These are phyloP conservation scores for Carassius carassius DNA, from an alignment of 2,113 vertebrate genomes.

Conservation along the genomic window DNA sequence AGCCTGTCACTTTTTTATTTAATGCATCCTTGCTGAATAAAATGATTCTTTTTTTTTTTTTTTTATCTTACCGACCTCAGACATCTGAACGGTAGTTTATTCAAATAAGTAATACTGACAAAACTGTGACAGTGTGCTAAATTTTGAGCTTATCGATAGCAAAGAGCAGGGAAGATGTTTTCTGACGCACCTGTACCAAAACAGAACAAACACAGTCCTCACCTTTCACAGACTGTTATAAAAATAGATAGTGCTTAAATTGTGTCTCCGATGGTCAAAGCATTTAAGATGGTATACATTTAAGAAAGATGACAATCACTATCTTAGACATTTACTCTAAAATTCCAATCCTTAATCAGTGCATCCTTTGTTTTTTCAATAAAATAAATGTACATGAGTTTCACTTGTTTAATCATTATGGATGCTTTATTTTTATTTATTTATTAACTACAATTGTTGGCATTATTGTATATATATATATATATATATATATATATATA, in stretches of 20 bases:
- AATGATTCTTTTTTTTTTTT: neutral
- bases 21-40: neutral
- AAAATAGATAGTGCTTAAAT: neutral
- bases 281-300: no score
- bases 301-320: neutral
- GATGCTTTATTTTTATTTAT: neutral
- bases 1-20: neutral
- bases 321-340: neutral
- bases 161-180: neutral
- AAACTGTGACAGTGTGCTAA: neutral
- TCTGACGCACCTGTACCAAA: neutral
- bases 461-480: neutral
- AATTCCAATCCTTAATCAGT: neutral
- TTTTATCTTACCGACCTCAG: neutral
- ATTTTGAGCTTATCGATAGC: neutral
- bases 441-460: neutral
- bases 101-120: neutral
- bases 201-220: neutral
- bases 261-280: neutral
- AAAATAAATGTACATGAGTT: neutral
- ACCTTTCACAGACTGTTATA: neutral
- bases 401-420: neutral
- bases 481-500: neutral
- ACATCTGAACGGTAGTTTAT: neutral
- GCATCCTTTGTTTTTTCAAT: neutral